Percentiles rank a stretch among this genome's conserved stretches.
These are phyloP conservation scores for Atrina japonica DNA, from an alignment of 2,888 invertebrate genomes.

Conservation along the genomic window DNA sequence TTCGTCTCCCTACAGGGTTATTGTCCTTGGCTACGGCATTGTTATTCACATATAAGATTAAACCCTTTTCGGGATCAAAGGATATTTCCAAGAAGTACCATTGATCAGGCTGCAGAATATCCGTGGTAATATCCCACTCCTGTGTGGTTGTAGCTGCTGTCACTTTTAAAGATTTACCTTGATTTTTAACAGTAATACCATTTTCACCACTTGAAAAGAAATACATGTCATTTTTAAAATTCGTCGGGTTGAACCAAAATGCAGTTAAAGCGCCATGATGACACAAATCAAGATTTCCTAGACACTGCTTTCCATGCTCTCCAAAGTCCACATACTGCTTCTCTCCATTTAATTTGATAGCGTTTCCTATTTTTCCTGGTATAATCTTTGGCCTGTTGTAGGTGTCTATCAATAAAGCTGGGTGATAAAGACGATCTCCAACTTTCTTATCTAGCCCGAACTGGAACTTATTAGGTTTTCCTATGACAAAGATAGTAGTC, in stretches of 20 bases:
- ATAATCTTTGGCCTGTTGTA: constrained; percentile 60
- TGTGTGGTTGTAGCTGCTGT: constrained; percentile 60
- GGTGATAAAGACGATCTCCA: constrained; percentile 57
- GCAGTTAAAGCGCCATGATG: constrained; percentile 66
- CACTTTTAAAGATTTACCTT: constrained; percentile 54
- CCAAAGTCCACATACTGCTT: constrained; percentile 65
- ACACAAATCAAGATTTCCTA: constrained; percentile 73
- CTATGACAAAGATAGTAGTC: too few relatives aligned
- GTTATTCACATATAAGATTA: constrained; percentile 64
- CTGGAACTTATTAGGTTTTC: constrained; percentile 66
- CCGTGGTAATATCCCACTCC: constrained; percentile 62
- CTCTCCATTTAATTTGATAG: constrained; percentile 61
- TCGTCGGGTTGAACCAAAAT: constrained; percentile 69
- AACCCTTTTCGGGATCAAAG: constrained; percentile 66
- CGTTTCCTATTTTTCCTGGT: constrained; percentile 66
- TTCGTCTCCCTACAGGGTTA: constrained; percentile 29
- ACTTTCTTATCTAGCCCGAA: constrained; percentile 68
- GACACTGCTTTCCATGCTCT: constrained; percentile 61
- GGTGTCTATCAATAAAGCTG: constrained; percentile 54
- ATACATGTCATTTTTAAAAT: constrained; percentile 58
- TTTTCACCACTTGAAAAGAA: constrained; percentile 71
- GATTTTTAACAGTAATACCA: constrained; percentile 70
- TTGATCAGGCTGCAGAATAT: constrained; percentile 46
- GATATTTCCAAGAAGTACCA: constrained; percentile 77
- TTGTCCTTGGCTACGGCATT: constrained; percentile 46